Conservation (phyloP, 35 echinoderm and acorn worm genomes). For the Stichopus chloronotus region DNA sequence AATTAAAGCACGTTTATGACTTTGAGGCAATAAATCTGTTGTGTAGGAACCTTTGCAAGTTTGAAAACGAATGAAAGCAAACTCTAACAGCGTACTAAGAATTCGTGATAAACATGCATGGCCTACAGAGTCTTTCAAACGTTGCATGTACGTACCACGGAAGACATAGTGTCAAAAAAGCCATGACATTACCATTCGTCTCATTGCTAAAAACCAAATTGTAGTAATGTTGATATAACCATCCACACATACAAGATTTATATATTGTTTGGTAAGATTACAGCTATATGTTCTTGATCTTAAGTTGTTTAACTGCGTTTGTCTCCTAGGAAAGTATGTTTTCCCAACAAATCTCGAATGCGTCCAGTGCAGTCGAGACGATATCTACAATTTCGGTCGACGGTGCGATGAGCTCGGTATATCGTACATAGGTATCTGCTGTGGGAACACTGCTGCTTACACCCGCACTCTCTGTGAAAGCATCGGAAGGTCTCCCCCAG, state of each 20-base stretch:
- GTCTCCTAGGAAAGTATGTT: neutral
- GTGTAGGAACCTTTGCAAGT: neutral
- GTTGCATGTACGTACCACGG: neutral
- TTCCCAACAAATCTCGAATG: constrained; percentile 68
- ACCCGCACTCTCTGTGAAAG: constrained; percentile 66
- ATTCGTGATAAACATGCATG: neutral
- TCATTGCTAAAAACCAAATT: no score
- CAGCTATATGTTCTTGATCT: neutral
- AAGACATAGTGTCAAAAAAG: neutral
- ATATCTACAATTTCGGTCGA: constrained; percentile 68
- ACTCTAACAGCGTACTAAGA: neutral
- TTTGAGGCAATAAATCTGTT: no score
- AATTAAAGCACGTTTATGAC: neutral
- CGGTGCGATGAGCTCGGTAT: constrained; percentile 61
- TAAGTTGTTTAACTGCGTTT: neutral
- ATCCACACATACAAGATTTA: no score
- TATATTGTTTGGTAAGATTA: no score
- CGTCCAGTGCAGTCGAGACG: constrained; percentile 35
- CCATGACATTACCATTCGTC: neutral
- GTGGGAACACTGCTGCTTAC: constrained; percentile 64
- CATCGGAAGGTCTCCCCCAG: constrained; percentile 62
- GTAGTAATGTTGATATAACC: no score
- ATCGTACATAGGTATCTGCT: constrained; percentile 68
- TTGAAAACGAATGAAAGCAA: neutral
- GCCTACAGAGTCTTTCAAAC: neutral